Conservation (phyloP, 2,888 invertebrate species). For the Heliconius ethilla region DNA sequence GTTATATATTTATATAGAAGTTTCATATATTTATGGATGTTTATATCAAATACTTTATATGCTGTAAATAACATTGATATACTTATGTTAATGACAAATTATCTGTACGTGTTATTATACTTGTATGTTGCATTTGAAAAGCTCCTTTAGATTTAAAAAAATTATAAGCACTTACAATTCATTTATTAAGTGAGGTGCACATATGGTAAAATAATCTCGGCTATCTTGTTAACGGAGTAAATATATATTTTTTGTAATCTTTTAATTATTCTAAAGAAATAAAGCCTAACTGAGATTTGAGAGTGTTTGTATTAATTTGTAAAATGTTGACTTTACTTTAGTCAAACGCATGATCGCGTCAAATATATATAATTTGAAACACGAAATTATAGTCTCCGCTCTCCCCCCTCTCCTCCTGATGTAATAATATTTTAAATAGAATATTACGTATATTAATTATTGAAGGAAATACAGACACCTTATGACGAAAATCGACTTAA, state of each 20-base stretch:
- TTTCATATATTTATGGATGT: background rate
- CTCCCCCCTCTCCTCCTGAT: background rate
- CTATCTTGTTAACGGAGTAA: too few relatives aligned
- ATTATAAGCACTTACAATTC: too few relatives aligned
- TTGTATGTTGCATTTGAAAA: background rate
- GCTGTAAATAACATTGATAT: conserved; percentile 8
- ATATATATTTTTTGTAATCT: too few relatives aligned
- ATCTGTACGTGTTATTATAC: background rate
- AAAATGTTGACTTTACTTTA: too few relatives aligned
- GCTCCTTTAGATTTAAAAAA: background rate
- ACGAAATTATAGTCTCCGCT: too few relatives aligned
- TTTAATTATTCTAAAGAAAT: too few relatives aligned
- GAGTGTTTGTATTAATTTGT: too few relatives aligned
- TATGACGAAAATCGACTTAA: background rate
- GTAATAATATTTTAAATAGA: background rate
- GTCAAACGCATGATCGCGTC: too few relatives aligned
- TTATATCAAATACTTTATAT: background rate
- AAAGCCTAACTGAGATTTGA: too few relatives aligned
- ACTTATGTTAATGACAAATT: background rate
- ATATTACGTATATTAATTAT: background rate
- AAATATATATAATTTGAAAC: too few relatives aligned
- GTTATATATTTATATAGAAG: background rate
- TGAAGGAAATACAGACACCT: background rate
- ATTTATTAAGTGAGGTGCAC: too few relatives aligned
- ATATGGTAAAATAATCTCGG: too few relatives aligned